phyloP scores from a whole-genome alignment of 2,797 vertebrate species.

The Synanceia verrucosa region DNA sequence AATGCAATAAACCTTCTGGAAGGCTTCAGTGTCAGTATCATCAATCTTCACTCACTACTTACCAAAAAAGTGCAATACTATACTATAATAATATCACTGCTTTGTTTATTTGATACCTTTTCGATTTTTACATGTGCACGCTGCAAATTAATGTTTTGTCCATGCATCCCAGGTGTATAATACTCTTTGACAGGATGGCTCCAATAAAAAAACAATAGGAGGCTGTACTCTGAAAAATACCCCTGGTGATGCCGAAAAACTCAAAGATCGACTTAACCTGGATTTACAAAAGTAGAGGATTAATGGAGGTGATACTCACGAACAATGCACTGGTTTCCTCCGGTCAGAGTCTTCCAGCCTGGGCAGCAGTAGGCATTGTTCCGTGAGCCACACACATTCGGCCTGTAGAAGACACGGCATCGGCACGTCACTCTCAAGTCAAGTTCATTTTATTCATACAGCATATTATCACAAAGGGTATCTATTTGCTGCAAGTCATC shows the following conservation, averaged over 20 bases:
- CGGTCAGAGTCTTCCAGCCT: slow-evolving; percentile 98
- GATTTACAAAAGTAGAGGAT: background rate
- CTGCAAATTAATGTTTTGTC: background rate
- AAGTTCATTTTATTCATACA: background rate
- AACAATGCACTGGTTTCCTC: slow-evolving; percentile 99
- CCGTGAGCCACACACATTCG: slow-evolving; percentile 96
- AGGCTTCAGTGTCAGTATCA: background rate
- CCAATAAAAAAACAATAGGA: background rate
- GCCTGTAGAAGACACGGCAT: slow-evolving; percentile 79
- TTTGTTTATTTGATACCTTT: background rate
- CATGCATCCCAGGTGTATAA: background rate
- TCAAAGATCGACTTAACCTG: background rate
- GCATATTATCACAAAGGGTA: background rate
- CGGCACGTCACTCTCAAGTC: slow-evolving; percentile 6
- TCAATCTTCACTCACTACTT: background rate
- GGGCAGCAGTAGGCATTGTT: slow-evolving; percentile 97
- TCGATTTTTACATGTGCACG: too few relatives aligned
- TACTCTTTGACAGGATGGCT: background rate
- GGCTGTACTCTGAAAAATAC: background rate
- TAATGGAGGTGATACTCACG: slow-evolving; percentile 86
- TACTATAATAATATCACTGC: too few relatives aligned
- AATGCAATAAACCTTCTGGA: background rate
- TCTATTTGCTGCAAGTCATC: too few relatives aligned
- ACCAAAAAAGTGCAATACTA: background rate
- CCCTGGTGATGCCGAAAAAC: background rate